Evolutionary conservation across 1,140 invertebrate species (phyloP).

Genomic region (Zaprionus vittiger): DNA sequence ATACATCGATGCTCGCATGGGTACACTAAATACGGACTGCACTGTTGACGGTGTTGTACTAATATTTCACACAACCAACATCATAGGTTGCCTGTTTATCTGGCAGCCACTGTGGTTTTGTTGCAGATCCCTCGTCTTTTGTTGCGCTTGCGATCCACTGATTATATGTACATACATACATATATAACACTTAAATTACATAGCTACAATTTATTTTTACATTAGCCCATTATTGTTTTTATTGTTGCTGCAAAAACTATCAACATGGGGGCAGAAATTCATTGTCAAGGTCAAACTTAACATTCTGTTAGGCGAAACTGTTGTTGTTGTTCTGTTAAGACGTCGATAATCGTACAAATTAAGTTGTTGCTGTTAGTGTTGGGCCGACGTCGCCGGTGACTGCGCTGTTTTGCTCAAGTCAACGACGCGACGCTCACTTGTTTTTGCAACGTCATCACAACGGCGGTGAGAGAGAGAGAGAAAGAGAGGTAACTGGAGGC

Average conservation of each 20-base stretch:
- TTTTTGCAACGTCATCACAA: conserved; percentile 57
- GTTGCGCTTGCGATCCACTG: not conserved
- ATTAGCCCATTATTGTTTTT: not conserved
- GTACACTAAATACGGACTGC: not conserved
- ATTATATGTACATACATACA: not conserved
- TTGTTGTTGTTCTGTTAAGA: conserved; percentile 16
- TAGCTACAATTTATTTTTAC: conserved; percentile 1
- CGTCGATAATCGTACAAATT: conserved; percentile 67
- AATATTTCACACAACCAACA: not conserved
- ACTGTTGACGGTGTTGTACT: not conserved
- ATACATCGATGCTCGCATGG: not conserved
- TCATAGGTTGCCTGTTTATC: not conserved
- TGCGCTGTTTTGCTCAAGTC: conserved; percentile 11
- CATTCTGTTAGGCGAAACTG: conserved; percentile 27
- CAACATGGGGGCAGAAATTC: not conserved
- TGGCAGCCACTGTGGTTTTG: not conserved
- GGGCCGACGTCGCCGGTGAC: conserved; percentile 5
- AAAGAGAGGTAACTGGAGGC: conserved; percentile 14
- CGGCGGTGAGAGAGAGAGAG: not conserved
- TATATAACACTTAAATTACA: not conserved
- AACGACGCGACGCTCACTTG: conserved; percentile 25
- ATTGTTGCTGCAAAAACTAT: not conserved
- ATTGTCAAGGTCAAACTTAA: conserved; percentile 1
- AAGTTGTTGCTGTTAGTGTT: conserved; percentile 47
- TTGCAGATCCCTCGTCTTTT: not conserved